Percentiles rank a stretch among this genome's conserved stretches.
phyloP scores from a whole-genome alignment of 2,888 invertebrate species.

The Caenorhabditis sp. region DNA sequence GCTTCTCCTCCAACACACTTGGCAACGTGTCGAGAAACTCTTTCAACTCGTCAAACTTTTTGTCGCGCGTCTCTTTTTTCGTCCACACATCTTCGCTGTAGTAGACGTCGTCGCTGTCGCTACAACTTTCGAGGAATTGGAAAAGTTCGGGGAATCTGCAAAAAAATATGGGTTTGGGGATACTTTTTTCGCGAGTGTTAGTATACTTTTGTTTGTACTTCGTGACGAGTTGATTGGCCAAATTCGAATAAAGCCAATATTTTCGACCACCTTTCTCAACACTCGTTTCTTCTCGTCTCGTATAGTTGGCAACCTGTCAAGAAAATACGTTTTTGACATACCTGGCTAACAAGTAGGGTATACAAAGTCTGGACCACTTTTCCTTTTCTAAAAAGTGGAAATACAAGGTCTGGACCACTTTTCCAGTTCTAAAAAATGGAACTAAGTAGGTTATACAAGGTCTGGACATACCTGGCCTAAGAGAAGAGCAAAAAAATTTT shows the following conservation, averaged over 20 bases:
- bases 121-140: conserved; percentile 74
- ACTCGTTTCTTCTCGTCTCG: conserved; percentile 76
- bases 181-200: neutral
- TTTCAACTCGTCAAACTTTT: conserved; percentile 71
- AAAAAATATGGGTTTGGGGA: neutral
- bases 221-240: conserved; percentile 75
- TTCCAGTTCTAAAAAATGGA: too few relatives aligned
- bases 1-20: conserved; percentile 73
- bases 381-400: too few relatives aligned
- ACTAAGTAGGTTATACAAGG: too few relatives aligned
- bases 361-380: too few relatives aligned
- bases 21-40: conserved; percentile 78
- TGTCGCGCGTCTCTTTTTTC: conserved; percentile 25
- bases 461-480: too few relatives aligned
- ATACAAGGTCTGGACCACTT: too few relatives aligned
- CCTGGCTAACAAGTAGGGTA: too few relatives aligned
- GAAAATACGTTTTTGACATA: neutral
- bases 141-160: conserved; percentile 80
- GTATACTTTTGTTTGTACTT: conserved; percentile 77
- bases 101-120: conserved; percentile 76
- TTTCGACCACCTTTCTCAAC: conserved; percentile 6
- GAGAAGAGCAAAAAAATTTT: too few relatives aligned
- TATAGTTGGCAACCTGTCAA: conserved; percentile 78
- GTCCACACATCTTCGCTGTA: conserved; percentile 80
- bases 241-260: conserved; percentile 48